These are phyloP conservation scores for Turritopsis dohrnii DNA, from an alignment of 30 jellyfish, hydroid and myxozoan species.

Conservation along the genomic window DNA sequence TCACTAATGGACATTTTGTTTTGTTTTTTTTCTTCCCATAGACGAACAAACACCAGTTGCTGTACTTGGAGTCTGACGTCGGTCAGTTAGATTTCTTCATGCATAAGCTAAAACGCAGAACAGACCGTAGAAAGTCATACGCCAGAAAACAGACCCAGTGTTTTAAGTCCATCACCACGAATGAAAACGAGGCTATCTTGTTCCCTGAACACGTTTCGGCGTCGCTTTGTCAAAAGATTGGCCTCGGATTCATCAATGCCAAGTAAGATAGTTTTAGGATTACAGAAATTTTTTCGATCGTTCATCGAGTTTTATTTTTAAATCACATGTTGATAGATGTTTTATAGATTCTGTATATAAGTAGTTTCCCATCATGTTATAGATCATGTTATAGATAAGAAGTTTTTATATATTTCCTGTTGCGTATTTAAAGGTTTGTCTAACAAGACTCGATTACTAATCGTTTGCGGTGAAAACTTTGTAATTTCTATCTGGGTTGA, in stretches of 20 bases:
- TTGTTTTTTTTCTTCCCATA: neutral
- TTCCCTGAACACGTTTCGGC: constrained; percentile 49
- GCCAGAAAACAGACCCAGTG: constrained; percentile 58
- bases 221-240: constrained; percentile 59
- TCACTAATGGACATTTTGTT: neutral
- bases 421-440: no score
- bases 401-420: neutral
- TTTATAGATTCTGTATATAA: neutral
- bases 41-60: constrained; percentile 27
- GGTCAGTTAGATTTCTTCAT: constrained; percentile 85
- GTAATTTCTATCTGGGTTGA: no score
- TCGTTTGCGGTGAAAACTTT: no score
- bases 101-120: constrained; percentile 44
- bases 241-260: constrained; percentile 28
- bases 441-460: no score
- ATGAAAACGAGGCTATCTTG: constrained; percentile 55
- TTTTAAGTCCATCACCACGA: constrained; percentile 56
- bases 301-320: neutral
- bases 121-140: constrained; percentile 51
- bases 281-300: neutral
- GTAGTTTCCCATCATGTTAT: neutral
- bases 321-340: neutral
- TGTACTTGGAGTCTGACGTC: constrained; percentile 57
- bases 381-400: neutral
- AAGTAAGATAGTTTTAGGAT: neutral